phyloP scores from a whole-genome alignment of 2,888 invertebrate species.

The Theretra japonica region DNA sequence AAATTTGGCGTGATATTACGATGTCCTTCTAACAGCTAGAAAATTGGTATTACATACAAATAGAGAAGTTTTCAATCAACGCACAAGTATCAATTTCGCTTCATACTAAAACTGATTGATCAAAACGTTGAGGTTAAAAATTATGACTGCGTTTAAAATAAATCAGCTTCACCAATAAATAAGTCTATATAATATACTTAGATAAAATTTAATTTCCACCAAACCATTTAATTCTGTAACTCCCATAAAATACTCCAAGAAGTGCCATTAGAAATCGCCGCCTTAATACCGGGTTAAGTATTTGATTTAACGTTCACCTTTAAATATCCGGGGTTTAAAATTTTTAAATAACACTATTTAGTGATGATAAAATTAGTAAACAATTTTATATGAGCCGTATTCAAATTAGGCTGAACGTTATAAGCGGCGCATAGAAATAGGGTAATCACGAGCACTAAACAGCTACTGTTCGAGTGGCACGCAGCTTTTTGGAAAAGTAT shows the following conservation, averaged over 20 bases:
- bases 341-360: slow-evolving; percentile 31
- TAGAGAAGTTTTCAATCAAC: too few species aligned
- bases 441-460: slow-evolving; percentile 57
- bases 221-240: background rate
- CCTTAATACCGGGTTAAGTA: slow-evolving; percentile 47
- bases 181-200: background rate
- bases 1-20: too few species aligned
- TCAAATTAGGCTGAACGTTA: slow-evolving; percentile 66
- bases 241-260: background rate
- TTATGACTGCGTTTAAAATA: too few species aligned
- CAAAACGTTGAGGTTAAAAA: too few species aligned
- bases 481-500: slow-evolving; percentile 59
- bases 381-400: slow-evolving; percentile 56
- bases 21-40: too few species aligned
- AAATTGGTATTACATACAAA: too few species aligned
- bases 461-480: slow-evolving; percentile 69
- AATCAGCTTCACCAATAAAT: too few species aligned
- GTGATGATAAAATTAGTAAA: slow-evolving; percentile 43
- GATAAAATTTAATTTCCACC: background rate
- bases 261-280: background rate
- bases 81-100: too few species aligned
- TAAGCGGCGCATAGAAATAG: slow-evolving; percentile 71
- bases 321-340: slow-evolving; percentile 24
- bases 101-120: too few species aligned
- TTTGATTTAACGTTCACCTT: slow-evolving; percentile 40